phyloP scores from a whole-genome alignment of 2,888 invertebrate species.

The Litoditis marina region DNA sequence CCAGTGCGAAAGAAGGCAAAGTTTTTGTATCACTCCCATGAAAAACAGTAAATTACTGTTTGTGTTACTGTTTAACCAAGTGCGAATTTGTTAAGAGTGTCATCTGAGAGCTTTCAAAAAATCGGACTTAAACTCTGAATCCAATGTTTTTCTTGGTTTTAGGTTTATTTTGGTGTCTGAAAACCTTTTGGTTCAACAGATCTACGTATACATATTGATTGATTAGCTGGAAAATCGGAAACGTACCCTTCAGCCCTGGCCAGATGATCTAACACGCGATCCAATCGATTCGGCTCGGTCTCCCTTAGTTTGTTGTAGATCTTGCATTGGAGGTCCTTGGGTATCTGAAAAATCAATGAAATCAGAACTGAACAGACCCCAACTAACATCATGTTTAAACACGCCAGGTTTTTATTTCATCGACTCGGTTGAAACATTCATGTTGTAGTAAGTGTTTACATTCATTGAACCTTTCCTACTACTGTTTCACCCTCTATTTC shows the following conservation, averaged over 20 bases:
- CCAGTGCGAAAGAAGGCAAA: too few species aligned
- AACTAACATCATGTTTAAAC: too few species aligned
- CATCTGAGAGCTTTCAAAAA: too few species aligned
- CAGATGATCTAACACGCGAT: slow-evolving; percentile 66
- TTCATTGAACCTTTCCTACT: too few species aligned
- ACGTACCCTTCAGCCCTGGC: slow-evolving; percentile 28
- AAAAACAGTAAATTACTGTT: too few species aligned
- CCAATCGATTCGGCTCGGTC: slow-evolving; percentile 77
- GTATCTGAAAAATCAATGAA: slow-evolving; percentile 65
- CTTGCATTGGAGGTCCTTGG: slow-evolving; percentile 80
- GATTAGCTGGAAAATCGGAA: not conserved
- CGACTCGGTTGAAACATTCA: too few species aligned
- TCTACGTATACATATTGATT: not conserved
- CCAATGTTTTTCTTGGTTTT: too few species aligned
- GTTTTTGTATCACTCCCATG: too few species aligned
- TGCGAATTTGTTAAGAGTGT: not conserved
- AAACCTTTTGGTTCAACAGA: not conserved
- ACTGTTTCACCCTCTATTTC: too few species aligned
- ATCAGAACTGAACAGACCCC: not conserved
- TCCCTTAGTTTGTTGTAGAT: slow-evolving; percentile 82
- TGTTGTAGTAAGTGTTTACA: too few species aligned
- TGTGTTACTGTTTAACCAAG: too few species aligned
- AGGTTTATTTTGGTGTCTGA: not conserved
- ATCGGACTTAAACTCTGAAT: slow-evolving; percentile 3
- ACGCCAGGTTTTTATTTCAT: too few species aligned